phyloP scores from a whole-genome alignment of 2,888 invertebrate species.

The Macrostomum cliftonense region DNA sequence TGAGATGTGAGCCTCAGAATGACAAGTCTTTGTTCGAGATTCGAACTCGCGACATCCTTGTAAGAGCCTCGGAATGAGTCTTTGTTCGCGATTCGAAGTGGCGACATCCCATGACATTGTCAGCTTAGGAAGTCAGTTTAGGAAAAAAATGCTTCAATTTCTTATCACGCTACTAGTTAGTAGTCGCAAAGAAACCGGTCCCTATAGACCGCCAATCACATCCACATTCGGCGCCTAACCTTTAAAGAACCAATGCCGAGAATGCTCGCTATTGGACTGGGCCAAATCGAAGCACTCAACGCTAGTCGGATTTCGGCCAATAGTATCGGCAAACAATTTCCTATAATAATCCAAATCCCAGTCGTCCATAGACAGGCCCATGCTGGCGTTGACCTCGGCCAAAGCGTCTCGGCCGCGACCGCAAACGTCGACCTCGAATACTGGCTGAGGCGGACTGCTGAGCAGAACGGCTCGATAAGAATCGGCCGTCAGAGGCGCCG shows the following conservation, averaged over 20 bases:
- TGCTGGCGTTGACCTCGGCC: slow-evolving; percentile 46
- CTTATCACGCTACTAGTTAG: no score
- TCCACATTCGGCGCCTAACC: slow-evolving; percentile 43
- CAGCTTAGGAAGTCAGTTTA: no score
- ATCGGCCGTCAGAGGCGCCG: slow-evolving; percentile 42
- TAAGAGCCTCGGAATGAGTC: no score
- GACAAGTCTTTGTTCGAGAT: no score
- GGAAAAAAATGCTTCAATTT: no score
- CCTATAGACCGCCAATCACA: no score
- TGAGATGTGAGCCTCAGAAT: no score
- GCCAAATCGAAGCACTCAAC: slow-evolving; percentile 94
- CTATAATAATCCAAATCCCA: slow-evolving; percentile 80
- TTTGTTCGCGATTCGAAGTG: no score
- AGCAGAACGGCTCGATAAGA: slow-evolving; percentile 40
- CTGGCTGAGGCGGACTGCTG: slow-evolving; percentile 45
- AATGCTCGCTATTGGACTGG: slow-evolving; percentile 89
- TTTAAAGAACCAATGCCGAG: slow-evolving; percentile 95
- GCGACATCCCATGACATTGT: no score
- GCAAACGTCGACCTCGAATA: slow-evolving; percentile 66
- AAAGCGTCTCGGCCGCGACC: slow-evolving; percentile 57
- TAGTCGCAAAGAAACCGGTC: no score
- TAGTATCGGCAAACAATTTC: slow-evolving; percentile 57
- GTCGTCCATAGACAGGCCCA: slow-evolving; percentile 71
- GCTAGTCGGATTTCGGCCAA: slow-evolving; percentile 78
- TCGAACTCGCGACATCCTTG: no score